A percentile compares a stretch with the other conserved stretches of the same genome.
Conservation (phyloP, 2,797 vertebrate species). For the Cynodonichthys magdalenae region DNA sequence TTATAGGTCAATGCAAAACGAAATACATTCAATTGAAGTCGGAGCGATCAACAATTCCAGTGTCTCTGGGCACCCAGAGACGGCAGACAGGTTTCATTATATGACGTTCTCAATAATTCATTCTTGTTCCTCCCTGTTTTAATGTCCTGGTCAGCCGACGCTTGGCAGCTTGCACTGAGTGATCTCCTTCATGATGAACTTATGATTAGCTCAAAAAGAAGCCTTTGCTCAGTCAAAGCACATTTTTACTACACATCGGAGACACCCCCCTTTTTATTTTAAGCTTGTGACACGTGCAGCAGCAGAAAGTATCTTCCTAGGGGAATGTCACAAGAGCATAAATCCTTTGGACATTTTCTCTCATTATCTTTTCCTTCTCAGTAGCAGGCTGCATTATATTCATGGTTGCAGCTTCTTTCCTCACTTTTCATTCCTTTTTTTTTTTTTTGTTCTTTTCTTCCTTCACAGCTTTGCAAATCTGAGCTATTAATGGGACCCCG, state of each 20-base stretch:
- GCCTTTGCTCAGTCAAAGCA: slow-evolving; percentile 15
- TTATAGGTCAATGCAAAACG: slow-evolving; percentile 75
- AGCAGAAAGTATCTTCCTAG: slow-evolving; percentile 45
- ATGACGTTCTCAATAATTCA: slow-evolving; percentile 80
- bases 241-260: slow-evolving; percentile 30
- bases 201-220: slow-evolving; percentile 40
- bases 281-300: slow-evolving; percentile 49
- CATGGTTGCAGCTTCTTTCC: slow-evolving; percentile 22
- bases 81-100: slow-evolving; percentile 74
- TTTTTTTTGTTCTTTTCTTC: slow-evolving; percentile 16
- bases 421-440: slow-evolving; percentile 29
- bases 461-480: slow-evolving; percentile 53
- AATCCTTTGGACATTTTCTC: slow-evolving; percentile 68
- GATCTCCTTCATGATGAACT: slow-evolving; percentile 51
- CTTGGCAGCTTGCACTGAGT: slow-evolving; percentile 27
- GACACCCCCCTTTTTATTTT: slow-evolving; percentile 12
- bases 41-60: slow-evolving; percentile 68
- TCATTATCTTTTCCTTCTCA: slow-evolving; percentile 55
- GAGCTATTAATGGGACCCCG: slow-evolving; percentile 57
- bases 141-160: slow-evolving; percentile 42
- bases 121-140: slow-evolving; percentile 55
- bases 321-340: slow-evolving; percentile 63
- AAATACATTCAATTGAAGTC: slow-evolving; percentile 72
- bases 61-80: slow-evolving; percentile 68
- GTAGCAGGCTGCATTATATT: slow-evolving; percentile 42